Conservation (phyloP, 2,888 invertebrate species). For the Platerodrilus igneus region DNA sequence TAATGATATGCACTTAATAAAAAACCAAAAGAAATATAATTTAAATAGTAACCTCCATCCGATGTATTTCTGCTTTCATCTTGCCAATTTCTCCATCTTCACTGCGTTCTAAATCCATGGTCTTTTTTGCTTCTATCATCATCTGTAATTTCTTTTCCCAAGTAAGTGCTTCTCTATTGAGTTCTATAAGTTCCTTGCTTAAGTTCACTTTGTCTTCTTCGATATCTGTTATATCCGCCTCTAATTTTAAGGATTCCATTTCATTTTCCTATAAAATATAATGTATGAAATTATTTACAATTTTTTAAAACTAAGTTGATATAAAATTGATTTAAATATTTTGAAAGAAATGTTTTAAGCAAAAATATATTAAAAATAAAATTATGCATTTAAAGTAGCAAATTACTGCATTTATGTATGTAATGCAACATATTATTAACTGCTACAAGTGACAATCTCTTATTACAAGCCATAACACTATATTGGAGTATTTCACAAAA, state of each 20-base stretch:
- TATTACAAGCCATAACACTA: too few relatives aligned
- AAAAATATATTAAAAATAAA: too few relatives aligned
- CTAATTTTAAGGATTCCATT: slow-evolving; percentile 60
- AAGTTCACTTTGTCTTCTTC: slow-evolving; percentile 62
- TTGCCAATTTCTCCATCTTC: slow-evolving; percentile 66
- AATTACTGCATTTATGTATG: too few relatives aligned
- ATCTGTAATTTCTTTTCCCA: slow-evolving; percentile 79
- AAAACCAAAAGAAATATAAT: slow-evolving; percentile 2
- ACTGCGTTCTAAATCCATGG: slow-evolving; percentile 61
- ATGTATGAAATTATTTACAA: too few relatives aligned
- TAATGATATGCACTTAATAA: too few relatives aligned
- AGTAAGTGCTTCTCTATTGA: slow-evolving; percentile 64
- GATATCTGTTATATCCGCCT: slow-evolving; percentile 62
- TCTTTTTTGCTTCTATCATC: slow-evolving; percentile 66
- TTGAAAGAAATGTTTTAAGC: too few relatives aligned
- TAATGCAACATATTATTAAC: too few relatives aligned
- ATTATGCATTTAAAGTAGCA: too few relatives aligned
- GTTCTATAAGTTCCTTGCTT: slow-evolving; percentile 59
- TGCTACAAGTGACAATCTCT: too few relatives aligned
- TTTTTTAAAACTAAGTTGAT: too few relatives aligned
- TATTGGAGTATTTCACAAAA: too few relatives aligned
- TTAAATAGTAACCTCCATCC: slow-evolving; percentile 75
- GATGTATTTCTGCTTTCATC: slow-evolving; percentile 78
- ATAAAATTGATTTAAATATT: too few relatives aligned
- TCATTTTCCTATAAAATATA: slow-evolving; percentile 58